Evolutionary conservation across 2,797 vertebrate genomes (phyloP), one percentile per base, ranked within the genome.

Genomic region (Enteromius afrohamiltoni): DNA sequence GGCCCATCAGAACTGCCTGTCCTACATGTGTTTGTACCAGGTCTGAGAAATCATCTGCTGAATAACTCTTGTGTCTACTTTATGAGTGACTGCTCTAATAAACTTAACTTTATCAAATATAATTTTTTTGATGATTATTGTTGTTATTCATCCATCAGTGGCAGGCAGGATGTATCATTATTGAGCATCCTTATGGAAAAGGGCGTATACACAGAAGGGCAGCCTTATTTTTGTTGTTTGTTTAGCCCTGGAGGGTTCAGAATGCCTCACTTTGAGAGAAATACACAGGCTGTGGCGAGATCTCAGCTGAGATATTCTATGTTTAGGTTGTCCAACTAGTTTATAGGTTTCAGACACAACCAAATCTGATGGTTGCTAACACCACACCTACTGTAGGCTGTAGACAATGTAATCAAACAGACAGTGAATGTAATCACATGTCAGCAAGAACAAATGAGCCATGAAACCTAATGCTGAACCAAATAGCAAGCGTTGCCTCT

Each of bases 271-370:
- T 17, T 76, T 23, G 21, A 45, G 40, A 73, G 53, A 83, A 80
- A n/a, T 71, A 40, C 10, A 51, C 11, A 16, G 73, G 17, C 74
- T 55, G 55, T 73, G 47, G 58, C 6, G 47, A 79, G 60, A 31
- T 80, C 60, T 53, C 19, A 58, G 34, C 23, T 45, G 9, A 70
- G 45, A 45, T 21, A 13, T 3, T 23, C 23, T 62, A 64, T 29
- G 65, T 67, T 78, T 37, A 77, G 19, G 29, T 67, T 10, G 3
- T 67, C n/a, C 37, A 68, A 79, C 79, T 64, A 79, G 82, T 64
- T 73, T 69, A 80, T 62, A 49, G 62, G 31, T 87, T 67, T 65
- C 16, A 34, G 82, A 77, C 77, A 88, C 77, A 62, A 70, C 16
- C n/a, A 31, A 26, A 58, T 13, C 51, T 19, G 7, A 53, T n/a